Conservation (phyloP, 2,888 invertebrate genomes). For the Quadroppia sp. region DNA sequence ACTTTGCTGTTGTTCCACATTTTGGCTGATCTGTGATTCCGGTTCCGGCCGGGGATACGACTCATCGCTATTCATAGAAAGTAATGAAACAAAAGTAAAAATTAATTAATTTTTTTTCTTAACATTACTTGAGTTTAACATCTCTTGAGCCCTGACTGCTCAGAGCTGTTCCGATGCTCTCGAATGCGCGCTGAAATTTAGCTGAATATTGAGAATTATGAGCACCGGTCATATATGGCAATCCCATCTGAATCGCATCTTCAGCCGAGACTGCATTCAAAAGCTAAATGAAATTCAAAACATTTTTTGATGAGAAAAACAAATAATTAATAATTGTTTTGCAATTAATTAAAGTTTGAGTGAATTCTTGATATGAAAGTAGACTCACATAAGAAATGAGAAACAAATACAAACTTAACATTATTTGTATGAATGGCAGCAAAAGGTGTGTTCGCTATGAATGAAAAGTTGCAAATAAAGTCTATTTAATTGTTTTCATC, state of each 20-base stretch:
- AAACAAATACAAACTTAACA: neutral
- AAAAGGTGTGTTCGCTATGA: neutral
- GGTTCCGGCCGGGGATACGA: neutral
- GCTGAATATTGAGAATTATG: slow-evolving; percentile 13
- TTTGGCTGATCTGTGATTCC: neutral
- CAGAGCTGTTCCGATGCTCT: slow-evolving; percentile 22
- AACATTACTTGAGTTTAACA: neutral
- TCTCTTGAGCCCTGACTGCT: slow-evolving; percentile 31
- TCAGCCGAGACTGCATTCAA: neutral
- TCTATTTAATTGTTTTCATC: neutral
- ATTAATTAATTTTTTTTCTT: neutral
- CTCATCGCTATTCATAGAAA: neutral
- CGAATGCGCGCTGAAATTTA: slow-evolving; percentile 27
- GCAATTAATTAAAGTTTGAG: neutral
- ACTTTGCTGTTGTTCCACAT: neutral
- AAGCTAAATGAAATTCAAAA: neutral
- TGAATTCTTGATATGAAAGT: neutral
- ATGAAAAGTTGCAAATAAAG: neutral
- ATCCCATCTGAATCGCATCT: neutral
- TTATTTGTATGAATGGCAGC: neutral
- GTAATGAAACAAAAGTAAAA: neutral
- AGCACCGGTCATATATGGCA: neutral
- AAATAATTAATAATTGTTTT: too few species aligned
- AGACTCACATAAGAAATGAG: slow-evolving; percentile 10
- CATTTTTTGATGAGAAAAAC: neutral